A percentile compares a stretch with the other conserved stretches of the same genome.
These are phyloP conservation scores for Drosophila pectinifera DNA, from an alignment of 1,140 invertebrate species.

Conservation along the genomic window DNA sequence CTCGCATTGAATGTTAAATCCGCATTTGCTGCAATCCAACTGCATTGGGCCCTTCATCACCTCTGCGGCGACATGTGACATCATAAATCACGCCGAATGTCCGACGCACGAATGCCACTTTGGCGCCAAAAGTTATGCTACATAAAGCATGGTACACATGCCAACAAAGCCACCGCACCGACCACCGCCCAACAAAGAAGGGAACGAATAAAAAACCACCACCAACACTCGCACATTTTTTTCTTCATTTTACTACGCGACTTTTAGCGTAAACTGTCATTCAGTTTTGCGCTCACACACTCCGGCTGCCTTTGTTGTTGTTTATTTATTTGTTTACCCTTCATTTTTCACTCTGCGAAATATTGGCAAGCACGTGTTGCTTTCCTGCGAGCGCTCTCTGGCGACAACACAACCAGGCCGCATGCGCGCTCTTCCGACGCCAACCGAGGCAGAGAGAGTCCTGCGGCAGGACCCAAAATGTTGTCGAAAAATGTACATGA, in stretches of 20 bases:
- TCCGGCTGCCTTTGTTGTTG: constrained; percentile 19
- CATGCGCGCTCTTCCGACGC: constrained; percentile 64
- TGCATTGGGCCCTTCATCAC: constrained; percentile 55
- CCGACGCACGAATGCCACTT: constrained; percentile 57
- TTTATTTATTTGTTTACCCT: constrained; percentile 73
- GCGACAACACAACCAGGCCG: constrained; percentile 55
- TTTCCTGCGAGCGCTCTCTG: constrained; percentile 43
- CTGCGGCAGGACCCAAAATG: constrained; percentile 35
- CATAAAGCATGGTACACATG: constrained; percentile 56
- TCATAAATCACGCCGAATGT: constrained; percentile 55
- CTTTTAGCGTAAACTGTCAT: constrained; percentile 73
- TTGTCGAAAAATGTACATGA: constrained; percentile 64
- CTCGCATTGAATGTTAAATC: constrained; percentile 25
- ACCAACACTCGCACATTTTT: constrained; percentile 4
- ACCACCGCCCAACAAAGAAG: constrained; percentile 5
- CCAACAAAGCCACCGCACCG: constrained; percentile 18
- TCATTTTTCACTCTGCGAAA: constrained; percentile 33
- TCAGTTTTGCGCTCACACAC: constrained; percentile 53
- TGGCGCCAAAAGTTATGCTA: constrained; percentile 75
- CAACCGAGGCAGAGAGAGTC: constrained; percentile 20
- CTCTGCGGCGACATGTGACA: constrained; percentile 57
- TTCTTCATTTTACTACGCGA: constrained; percentile 55
- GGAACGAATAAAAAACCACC: constrained; percentile 3
- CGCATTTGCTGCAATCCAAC: constrained; percentile 28
- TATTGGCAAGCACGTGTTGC: constrained; percentile 68